Conservation (phyloP, 2,888 invertebrate species). For the Trachelus tabidus region DNA sequence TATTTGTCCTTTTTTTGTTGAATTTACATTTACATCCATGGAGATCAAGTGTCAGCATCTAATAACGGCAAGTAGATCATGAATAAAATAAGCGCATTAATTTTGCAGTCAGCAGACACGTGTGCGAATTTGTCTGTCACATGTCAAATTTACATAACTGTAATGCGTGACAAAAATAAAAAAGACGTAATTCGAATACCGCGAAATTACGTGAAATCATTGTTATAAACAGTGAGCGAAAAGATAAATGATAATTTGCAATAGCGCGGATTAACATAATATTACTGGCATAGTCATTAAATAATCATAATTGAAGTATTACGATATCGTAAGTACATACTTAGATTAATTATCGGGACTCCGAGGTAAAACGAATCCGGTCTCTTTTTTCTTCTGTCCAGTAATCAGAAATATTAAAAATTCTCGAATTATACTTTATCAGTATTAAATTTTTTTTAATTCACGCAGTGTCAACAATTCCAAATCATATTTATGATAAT, state of each 20-base stretch:
- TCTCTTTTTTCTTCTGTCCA: constrained; percentile 31
- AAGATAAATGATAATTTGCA: not conserved
- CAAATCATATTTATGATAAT: not conserved
- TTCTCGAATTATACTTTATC: not conserved
- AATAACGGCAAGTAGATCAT: not conserved
- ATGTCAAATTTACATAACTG: not conserved
- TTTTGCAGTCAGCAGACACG: not conserved
- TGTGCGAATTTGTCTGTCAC: not conserved
- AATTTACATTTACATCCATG: not conserved
- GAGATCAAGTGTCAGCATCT: not conserved
- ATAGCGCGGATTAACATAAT: not conserved
- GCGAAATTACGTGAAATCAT: not conserved
- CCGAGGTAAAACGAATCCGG: constrained; percentile 51
- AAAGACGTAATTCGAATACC: not conserved
- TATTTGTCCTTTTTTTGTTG: not conserved
- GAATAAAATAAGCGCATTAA: not conserved
- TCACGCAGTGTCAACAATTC: not conserved
- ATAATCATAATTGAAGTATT: not conserved
- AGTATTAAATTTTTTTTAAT: not conserved
- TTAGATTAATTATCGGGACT: constrained; percentile 15
- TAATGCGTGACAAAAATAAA: not conserved
- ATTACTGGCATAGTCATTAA: not conserved
- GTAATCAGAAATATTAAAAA: constrained; percentile 6
- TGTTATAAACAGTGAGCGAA: not conserved
- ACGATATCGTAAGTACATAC: not conserved